phyloP scores from a whole-genome alignment of 92 coral and sea anemone species.

The Zoanthus gigantus region DNA sequence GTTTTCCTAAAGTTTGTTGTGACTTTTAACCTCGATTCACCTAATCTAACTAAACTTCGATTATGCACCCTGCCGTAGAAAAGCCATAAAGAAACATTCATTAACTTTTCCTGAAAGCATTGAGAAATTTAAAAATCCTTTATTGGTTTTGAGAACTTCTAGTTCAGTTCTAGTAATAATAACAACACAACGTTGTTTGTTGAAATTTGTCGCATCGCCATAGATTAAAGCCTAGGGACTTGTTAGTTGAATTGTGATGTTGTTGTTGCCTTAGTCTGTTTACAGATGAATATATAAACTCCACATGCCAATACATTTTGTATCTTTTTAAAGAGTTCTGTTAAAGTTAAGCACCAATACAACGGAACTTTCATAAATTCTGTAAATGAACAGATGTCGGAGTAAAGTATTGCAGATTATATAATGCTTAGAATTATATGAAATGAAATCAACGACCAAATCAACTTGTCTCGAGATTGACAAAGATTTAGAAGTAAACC shows the following conservation, averaged over 20 bases:
- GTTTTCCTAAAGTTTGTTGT: not conserved
- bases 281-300: not conserved
- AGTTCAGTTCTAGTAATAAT: not conserved
- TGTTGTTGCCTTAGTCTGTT: not conserved
- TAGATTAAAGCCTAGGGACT: not conserved
- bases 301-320: not conserved
- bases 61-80: not conserved
- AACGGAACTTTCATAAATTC: not conserved
- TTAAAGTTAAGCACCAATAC: not conserved
- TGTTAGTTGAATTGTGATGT: not conserved
- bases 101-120: not conserved
- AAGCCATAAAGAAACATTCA: not conserved
- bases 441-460: no score
- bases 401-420: no score
- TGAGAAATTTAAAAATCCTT: not conserved
- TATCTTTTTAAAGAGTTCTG: not conserved
- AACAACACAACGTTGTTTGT: not conserved
- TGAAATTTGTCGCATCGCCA: not conserved
- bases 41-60: not conserved
- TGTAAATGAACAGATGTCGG: no score
- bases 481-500: no score
- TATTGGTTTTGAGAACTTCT: not conserved
- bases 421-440: no score
- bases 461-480: no score
- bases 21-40: not conserved